Conservation (phyloP, 2,113 vertebrate genomes). For the Myrmecobius fasciatus region DNA sequence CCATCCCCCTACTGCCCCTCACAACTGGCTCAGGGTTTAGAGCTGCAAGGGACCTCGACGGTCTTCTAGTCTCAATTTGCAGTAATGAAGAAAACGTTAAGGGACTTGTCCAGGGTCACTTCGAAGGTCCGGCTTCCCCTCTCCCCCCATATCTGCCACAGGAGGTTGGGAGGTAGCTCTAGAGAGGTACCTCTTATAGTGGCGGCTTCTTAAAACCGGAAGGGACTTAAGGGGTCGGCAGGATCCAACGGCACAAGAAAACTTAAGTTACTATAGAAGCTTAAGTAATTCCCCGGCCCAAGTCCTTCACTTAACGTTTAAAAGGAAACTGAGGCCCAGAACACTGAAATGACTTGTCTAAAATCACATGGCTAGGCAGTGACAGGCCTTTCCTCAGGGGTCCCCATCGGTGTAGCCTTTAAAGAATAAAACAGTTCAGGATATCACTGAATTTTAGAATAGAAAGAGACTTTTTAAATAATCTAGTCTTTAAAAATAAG, state of each 20-base stretch:
- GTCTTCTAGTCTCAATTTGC: background rate
- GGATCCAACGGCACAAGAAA: background rate
- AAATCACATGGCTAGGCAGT: background rate
- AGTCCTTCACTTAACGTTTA: background rate
- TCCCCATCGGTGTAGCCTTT: background rate
- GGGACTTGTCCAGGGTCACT: background rate
- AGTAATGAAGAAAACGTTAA: background rate
- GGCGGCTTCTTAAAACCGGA: background rate
- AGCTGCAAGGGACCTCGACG: accelerated
- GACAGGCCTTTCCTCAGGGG: background rate
- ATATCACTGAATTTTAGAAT: background rate
- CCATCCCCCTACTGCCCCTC: background rate
- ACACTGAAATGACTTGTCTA: background rate
- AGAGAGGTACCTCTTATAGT: background rate
- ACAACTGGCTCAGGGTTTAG: background rate
- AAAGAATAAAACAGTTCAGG: background rate
- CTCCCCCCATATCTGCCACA: background rate
- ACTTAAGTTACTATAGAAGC: background rate
- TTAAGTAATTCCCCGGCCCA: background rate
- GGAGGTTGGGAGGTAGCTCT: background rate
- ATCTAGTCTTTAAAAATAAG: background rate
- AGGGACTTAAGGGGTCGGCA: background rate
- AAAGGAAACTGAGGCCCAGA: background rate
- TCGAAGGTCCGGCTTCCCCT: background rate
- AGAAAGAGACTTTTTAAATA: background rate